A percentile compares a stretch with the other conserved stretches of the same genome.
These are phyloP conservation scores for Brachystomella parvula DNA, from an alignment of 1,140 invertebrate species.

Conservation along the genomic window DNA sequence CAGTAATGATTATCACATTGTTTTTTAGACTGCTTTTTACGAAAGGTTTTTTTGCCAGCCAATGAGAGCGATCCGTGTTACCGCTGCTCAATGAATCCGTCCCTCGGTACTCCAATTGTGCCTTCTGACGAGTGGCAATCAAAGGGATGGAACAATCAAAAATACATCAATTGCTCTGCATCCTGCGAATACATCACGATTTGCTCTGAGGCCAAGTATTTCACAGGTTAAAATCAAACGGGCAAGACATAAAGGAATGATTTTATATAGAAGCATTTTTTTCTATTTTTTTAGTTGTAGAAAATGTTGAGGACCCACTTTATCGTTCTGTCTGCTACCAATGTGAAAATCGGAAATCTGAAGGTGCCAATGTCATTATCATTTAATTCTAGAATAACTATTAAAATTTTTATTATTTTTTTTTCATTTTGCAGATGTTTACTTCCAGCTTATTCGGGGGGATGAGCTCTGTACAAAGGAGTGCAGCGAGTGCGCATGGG, in stretches of 20 bases:
- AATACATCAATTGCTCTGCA: not conserved
- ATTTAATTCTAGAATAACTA: not conserved
- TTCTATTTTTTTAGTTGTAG: not conserved
- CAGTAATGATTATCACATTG: no score
- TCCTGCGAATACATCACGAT: not conserved
- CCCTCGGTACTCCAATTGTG: not conserved
- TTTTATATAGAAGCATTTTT: not conserved
- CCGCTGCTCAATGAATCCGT: not conserved
- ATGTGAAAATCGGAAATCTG: not conserved
- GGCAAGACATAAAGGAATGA: not conserved
- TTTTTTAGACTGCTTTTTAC: not conserved
- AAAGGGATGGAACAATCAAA: slow-evolving; percentile 8
- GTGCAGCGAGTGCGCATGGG: not conserved
- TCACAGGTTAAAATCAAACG: not conserved
- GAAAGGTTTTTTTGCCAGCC: not conserved
- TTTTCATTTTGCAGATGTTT: not conserved
- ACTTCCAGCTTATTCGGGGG: not conserved
- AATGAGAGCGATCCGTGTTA: not conserved
- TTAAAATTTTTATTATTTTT: not conserved
- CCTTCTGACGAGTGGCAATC: not conserved
- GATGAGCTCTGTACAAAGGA: not conserved
- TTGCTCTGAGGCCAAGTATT: not conserved
- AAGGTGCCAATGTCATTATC: not conserved
- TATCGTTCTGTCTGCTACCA: not conserved
- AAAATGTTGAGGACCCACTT: not conserved